Conservation (phyloP, 2,797 vertebrate species). For the Brachymystax lenok region DNA sequence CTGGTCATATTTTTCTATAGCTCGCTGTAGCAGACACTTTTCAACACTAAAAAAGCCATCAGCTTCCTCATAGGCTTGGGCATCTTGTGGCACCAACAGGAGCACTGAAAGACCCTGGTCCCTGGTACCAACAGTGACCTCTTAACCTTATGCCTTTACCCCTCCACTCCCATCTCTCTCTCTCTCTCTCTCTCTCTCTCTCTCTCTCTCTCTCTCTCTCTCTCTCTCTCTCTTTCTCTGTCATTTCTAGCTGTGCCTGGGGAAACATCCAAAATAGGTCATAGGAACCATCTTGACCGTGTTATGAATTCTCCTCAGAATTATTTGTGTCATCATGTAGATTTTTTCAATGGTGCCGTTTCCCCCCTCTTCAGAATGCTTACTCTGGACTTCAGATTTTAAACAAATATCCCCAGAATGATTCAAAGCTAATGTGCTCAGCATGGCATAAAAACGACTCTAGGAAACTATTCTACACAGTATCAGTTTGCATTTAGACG, state of each 20-base stretch:
- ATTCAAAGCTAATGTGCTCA: conserved; percentile 46
- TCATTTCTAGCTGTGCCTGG: conserved; percentile 29
- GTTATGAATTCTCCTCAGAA: conserved; percentile 69
- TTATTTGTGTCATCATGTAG: conserved; percentile 73
- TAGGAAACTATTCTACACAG: conserved; percentile 14
- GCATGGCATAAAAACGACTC: conserved; percentile 13
- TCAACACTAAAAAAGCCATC: neutral
- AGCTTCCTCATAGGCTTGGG: neutral
- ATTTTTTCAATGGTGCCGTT: conserved; percentile 69
- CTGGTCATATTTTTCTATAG: conserved; percentile 36
- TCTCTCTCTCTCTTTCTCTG: conserved; percentile 39
- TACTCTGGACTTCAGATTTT: conserved; percentile 63
- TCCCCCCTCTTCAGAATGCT: conserved; percentile 69
- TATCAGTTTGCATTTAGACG: too few relatives aligned
- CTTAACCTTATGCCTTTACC: neutral
- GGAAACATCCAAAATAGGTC: conserved; percentile 64
- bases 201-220: conserved; percentile 24
- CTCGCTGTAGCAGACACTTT: conserved; percentile 8
- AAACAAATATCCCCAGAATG: conserved; percentile 64
- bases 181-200: conserved; percentile 9
- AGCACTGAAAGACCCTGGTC: too few relatives aligned
- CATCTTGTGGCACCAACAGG: too few relatives aligned
- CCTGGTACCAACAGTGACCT: too few relatives aligned
- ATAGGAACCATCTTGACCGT: conserved; percentile 69
- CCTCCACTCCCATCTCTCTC: conserved; percentile 13